phyloP scores from a whole-genome alignment of 2,888 invertebrate genomes.

The Tachina fera region DNA sequence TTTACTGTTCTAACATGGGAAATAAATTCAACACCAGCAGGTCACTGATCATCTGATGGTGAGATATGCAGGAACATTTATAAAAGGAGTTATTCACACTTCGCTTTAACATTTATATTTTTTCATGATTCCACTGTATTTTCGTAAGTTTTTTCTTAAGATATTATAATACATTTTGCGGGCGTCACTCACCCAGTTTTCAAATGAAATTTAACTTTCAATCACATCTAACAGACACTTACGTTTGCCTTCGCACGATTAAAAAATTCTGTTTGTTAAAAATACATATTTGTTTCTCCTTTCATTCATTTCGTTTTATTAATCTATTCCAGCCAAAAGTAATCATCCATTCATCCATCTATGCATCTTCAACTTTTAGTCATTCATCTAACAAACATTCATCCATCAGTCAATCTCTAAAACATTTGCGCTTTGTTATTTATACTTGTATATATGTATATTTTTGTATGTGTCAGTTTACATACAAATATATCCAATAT shows the following conservation, averaged over 20 bases:
- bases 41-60: too few species aligned
- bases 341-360: constrained; percentile 66
- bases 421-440: constrained; percentile 69
- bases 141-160: too few species aligned
- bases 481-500: neutral
- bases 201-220: too few species aligned
- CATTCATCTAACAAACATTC: constrained; percentile 66
- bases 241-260: neutral
- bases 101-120: too few species aligned
- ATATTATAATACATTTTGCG: too few species aligned
- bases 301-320: constrained; percentile 40
- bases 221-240: neutral
- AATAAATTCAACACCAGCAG: too few species aligned
- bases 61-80: too few species aligned
- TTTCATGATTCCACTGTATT: too few species aligned
- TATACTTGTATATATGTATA: neutral
- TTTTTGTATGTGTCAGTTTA: neutral
- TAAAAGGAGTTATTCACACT: too few species aligned
- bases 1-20: too few species aligned
- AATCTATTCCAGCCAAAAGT: constrained; percentile 61
- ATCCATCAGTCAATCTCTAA: constrained; percentile 69
- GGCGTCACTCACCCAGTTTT: too few species aligned
- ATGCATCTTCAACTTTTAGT: constrained; percentile 55
- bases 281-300: constrained; percentile 13
- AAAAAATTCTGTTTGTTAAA: constrained; percentile 1